A percentile compares a stretch with the other conserved stretches of the same genome.
Evolutionary conservation across 2,113 vertebrate species (phyloP).

Genomic region (Lepus timidus): DNA sequence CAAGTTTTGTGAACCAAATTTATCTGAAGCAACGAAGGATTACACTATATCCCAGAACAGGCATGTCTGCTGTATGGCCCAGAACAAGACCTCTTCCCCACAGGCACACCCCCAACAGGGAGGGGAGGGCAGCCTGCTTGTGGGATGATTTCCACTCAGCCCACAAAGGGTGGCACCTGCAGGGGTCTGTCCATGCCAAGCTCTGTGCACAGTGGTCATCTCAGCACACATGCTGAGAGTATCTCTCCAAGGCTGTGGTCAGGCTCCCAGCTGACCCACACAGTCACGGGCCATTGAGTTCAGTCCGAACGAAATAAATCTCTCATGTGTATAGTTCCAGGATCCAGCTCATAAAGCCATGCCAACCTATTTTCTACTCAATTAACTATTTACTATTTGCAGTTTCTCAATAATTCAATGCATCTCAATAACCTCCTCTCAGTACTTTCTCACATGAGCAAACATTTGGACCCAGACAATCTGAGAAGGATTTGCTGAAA

Average conservation of each 20-base stretch:
- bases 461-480: neutral
- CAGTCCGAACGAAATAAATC: neutral
- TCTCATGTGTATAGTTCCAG: neutral
- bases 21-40: neutral
- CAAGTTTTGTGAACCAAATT: neutral
- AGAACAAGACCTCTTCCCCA: neutral
- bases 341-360: slow-evolving; percentile 57
- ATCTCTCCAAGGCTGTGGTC: neutral
- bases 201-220: too few species aligned
- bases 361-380: slow-evolving; percentile 73
- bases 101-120: fast-evolving
- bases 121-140: neutral
- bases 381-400: slow-evolving; percentile 62
- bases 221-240: too few species aligned
- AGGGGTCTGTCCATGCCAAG: neutral
- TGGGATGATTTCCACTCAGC: neutral
- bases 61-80: neutral
- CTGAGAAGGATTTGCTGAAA: slow-evolving; percentile 63
- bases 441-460: neutral
- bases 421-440: neutral
- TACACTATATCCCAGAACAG: neutral
- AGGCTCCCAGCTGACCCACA: neutral
- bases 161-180: neutral
- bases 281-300: neutral
- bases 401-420: slow-evolving; percentile 42